A percentile compares a stretch with the other conserved stretches of the same genome.
Evolutionary conservation across 2,797 vertebrate species (phyloP).

Genomic region (Morelia viridis): DNA sequence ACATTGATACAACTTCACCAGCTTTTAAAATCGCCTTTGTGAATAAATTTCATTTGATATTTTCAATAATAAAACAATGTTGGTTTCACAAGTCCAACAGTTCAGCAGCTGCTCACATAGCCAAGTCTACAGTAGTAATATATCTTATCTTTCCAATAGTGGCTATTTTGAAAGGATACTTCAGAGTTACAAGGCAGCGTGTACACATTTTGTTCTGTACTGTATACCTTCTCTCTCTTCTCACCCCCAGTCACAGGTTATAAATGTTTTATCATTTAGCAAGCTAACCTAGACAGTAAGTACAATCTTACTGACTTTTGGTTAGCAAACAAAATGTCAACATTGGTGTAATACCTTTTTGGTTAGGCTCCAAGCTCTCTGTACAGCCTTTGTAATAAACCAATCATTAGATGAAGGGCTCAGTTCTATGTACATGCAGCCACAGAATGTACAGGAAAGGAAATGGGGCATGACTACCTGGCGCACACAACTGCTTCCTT

Average conservation of each 20-base stretch:
- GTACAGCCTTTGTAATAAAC: not conserved
- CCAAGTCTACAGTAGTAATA: not conserved
- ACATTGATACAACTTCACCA: too few species aligned
- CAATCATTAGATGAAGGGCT: not conserved
- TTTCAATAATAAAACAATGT: conserved; percentile 20
- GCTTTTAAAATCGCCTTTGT: not conserved
- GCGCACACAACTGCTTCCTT: not conserved
- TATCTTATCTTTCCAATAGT: not conserved
- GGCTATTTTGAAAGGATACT: conserved; percentile 51
- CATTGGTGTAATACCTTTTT: not conserved
- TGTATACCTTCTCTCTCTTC: not conserved
- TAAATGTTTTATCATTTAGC: conserved; percentile 44
- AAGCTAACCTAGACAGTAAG: conserved; percentile 58
- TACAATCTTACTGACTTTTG: conserved; percentile 35
- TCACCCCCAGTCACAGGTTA: not conserved
- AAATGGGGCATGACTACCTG: not conserved
- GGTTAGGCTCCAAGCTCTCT: not conserved
- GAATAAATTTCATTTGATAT: not conserved
- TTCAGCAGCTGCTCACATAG: not conserved
- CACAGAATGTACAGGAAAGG: not conserved
- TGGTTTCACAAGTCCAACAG: not conserved
- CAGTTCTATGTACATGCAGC: not conserved
- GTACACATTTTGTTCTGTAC: not conserved
- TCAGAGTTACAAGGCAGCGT: conserved; percentile 55
- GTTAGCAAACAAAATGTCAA: not conserved